Conservation (phyloP, 1,140 invertebrate species). For the Anastrepha ludens region DNA sequence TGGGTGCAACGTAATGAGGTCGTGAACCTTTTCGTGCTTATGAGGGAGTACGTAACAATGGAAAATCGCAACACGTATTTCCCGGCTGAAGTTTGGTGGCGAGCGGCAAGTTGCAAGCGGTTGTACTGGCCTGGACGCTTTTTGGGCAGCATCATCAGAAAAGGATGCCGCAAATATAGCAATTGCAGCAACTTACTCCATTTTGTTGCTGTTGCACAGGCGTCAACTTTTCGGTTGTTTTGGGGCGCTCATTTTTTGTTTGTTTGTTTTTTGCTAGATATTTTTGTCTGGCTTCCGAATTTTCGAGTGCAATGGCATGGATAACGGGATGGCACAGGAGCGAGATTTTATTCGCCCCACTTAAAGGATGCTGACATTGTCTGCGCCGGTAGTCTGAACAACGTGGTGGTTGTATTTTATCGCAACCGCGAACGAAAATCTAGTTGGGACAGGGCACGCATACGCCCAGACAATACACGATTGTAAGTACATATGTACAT, state of each 20-base stretch:
- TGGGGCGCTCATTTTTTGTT: slow-evolving; percentile 14
- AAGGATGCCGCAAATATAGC: slow-evolving; percentile 40
- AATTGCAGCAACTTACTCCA: slow-evolving; percentile 31
- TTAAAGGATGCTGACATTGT: slow-evolving; percentile 52
- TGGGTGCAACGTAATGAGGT: slow-evolving; percentile 57
- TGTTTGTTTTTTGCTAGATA: background rate
- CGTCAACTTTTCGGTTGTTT: slow-evolving; percentile 44
- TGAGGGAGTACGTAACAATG: slow-evolving; percentile 45
- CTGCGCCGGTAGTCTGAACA: slow-evolving; percentile 31
- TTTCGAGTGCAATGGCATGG: slow-evolving; percentile 51
- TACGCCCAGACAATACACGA: slow-evolving; percentile 32
- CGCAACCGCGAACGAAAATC: background rate
- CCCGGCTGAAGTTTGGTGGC: background rate
- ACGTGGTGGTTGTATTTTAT: slow-evolving; percentile 28
- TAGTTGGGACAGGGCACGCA: slow-evolving; percentile 11
- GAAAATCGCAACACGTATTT: background rate
- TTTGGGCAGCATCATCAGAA: slow-evolving; percentile 28
- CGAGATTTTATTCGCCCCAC: slow-evolving; percentile 45
- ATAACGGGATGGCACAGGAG: background rate
- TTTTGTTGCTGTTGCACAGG: background rate
- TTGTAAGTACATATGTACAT: background rate
- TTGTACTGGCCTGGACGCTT: background rate
- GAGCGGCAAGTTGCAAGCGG: background rate
- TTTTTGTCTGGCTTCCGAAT: slow-evolving; percentile 45
- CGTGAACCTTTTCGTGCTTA: slow-evolving; percentile 55